Conservation (phyloP, 1,140 invertebrate species). For the Polypedilum vanderplanki region DNA sequence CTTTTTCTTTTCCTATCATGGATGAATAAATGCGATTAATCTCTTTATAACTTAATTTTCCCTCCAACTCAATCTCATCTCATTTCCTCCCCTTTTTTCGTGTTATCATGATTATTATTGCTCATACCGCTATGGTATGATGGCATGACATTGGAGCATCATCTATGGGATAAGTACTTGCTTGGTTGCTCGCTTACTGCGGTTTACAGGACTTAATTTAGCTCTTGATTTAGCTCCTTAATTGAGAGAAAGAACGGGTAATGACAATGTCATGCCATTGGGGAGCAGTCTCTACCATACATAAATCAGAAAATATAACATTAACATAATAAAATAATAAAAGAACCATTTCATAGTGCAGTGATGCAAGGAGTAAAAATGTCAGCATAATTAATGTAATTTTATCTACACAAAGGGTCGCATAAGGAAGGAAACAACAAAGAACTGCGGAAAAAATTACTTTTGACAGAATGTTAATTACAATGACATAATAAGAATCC, state of each 20-base stretch:
- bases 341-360: too few relatives aligned
- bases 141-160: too few relatives aligned
- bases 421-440: too few relatives aligned
- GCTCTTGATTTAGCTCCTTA: too few relatives aligned
- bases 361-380: background rate
- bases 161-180: background rate
- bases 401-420: background rate
- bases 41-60: slow-evolving; percentile 7
- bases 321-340: too few relatives aligned
- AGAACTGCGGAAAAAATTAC: too few relatives aligned
- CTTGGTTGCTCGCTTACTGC: background rate
- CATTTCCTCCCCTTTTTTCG: background rate
- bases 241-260: background rate
- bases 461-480: too few relatives aligned
- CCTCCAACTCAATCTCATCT: slow-evolving; percentile 14
- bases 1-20: slow-evolving; percentile 17
- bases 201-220: slow-evolving; percentile 6
- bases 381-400: slow-evolving; percentile 10
- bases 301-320: too few relatives aligned
- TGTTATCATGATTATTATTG: background rate
- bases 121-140: too few relatives aligned
- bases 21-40: slow-evolving; percentile 13
- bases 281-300: background rate
- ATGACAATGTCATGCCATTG: background rate
- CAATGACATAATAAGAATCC: too few relatives aligned